Evolutionary conservation across 35 echinoderm and acorn worm species (phyloP).

Genomic region (Diadema setosum): DNA sequence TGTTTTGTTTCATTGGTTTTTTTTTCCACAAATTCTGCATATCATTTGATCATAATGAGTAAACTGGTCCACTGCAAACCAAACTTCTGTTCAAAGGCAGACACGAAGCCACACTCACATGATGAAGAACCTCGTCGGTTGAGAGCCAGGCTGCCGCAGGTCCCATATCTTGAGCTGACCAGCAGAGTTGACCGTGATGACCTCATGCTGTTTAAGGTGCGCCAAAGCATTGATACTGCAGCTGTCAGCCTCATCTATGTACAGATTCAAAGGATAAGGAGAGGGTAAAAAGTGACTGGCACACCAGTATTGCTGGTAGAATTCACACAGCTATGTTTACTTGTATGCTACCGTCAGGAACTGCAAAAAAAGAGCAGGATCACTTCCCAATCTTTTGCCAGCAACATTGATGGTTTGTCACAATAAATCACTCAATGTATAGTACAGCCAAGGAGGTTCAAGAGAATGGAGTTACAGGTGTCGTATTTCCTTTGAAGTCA

Average conservation of each 20-base stretch:
- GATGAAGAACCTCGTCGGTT: slow-evolving; percentile 74
- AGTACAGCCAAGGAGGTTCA: too few species aligned
- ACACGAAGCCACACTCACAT: slow-evolving; percentile 45
- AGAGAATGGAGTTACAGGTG: too few species aligned
- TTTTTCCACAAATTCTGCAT: background rate
- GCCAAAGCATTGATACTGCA: slow-evolving; percentile 87
- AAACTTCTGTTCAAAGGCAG: too few species aligned
- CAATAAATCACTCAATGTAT: too few species aligned
- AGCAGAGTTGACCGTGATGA: slow-evolving; percentile 84
- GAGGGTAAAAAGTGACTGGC: background rate
- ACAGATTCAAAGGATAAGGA: background rate
- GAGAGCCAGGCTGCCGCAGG: slow-evolving; percentile 72
- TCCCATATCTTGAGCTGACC: slow-evolving; percentile 99
- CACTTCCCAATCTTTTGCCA: too few species aligned
- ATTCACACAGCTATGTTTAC: too few species aligned
- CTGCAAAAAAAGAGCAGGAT: too few species aligned
- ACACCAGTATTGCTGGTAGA: background rate
- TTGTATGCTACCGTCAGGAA: too few species aligned
- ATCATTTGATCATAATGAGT: background rate
- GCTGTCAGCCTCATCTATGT: slow-evolving; percentile 81
- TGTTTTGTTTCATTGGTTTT: background rate
- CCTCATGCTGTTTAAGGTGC: slow-evolving; percentile 83
- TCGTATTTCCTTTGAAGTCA: too few species aligned
- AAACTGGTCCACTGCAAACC: too few species aligned
- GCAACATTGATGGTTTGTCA: too few species aligned